Base-by-base conservation (phyloP, 2,113 vertebrate species). In the Amia ocellicauda region DNA sequence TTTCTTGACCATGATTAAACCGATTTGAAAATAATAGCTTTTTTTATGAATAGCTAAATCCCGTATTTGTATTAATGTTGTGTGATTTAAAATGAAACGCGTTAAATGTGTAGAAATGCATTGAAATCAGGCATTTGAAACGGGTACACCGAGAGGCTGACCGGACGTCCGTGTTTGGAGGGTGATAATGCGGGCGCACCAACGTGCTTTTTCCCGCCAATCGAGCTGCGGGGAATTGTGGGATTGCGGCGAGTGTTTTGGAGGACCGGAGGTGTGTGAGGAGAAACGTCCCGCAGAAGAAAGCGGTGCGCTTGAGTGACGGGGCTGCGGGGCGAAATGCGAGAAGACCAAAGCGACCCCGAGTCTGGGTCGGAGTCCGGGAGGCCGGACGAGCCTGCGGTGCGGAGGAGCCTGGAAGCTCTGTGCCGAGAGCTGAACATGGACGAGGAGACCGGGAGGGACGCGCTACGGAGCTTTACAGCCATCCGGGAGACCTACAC, bases 391-490 rank as follows among this genome's bases (percentile, higher is more conserved):
- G 77, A 68, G 66, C 77, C 77, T 8, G 74, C 63, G 4, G 67
- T 70, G 3, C 74, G 74, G 24, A 74, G 71, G 41, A 84, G 71
- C 57, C 69, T 95, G 74, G 90, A 93, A 59, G 65, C 77, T 17
- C 75, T 98, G 36, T 97, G 95, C 72, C 91, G 86, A 75, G 94
- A 97, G 69, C 87, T 97, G 66, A 98, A 97, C 79, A 87, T 98
- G 89, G 95, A 98, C 74, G 87, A 92, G 52, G 84, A 85, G 56
- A 96, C 94, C 0, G 91, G 88, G 2, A 76, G 83, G 13, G 92
- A 93, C 74, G 91, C 95, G 16, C 79, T 95, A 79, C 82, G 88
- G 1, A 91, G 91, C 83, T 95, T 97, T 83, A 88, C 80, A 1
- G 71, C 78, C 53, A 92, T 94, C 40, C 89, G 91, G 72, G 88